phyloP scores from a whole-genome alignment of 2,888 invertebrate species.

The Tillus elongatus region DNA sequence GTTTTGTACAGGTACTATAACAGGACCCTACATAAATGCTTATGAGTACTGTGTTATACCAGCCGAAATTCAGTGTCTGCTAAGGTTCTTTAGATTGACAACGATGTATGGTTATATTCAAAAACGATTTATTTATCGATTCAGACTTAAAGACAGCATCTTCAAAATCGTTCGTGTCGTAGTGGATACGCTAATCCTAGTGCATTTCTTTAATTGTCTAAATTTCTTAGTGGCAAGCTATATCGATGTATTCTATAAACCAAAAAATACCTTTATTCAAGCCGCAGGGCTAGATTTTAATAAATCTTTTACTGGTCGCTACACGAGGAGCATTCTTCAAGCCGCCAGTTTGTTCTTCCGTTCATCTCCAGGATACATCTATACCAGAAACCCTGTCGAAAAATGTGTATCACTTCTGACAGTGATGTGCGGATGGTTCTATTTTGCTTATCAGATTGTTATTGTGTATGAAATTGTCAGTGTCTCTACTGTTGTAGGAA shows the following conservation, averaged over 20 bases:
- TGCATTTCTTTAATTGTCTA: not conserved
- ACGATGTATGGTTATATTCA: not conserved
- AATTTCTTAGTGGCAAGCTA: too few relatives aligned
- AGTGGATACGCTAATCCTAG: not conserved
- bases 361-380: not conserved
- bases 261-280: not conserved
- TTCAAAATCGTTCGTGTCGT: not conserved
- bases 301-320: not conserved
- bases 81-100: not conserved
- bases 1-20: too few relatives aligned
- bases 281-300: not conserved
- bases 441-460: not conserved
- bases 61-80: not conserved
- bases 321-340: not conserved
- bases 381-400: not conserved
- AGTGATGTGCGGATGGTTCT: not conserved
- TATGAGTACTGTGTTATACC: not conserved
- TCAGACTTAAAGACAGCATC: not conserved
- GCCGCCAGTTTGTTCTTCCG: not conserved
- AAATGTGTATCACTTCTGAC: not conserved
- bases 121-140: not conserved
- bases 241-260: not conserved
- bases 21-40: too few relatives aligned
- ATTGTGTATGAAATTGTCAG: not conserved
- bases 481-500: not conserved